Percentiles rank a stretch among this genome's conserved stretches.
Evolutionary conservation across 2,113 vertebrate species (phyloP).

Genomic region (Fulica atra): DNA sequence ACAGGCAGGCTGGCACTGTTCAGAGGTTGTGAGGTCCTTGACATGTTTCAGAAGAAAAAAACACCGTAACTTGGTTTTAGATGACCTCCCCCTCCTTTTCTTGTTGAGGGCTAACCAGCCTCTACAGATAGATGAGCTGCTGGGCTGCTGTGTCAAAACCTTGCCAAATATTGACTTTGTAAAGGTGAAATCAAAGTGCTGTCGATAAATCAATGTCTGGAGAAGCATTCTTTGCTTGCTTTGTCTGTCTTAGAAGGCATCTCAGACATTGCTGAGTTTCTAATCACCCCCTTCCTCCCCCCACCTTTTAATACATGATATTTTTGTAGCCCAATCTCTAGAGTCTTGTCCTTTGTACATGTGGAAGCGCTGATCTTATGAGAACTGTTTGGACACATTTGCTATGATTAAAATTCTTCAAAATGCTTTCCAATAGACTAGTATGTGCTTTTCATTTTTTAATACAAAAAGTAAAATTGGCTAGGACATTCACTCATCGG

Average conservation of each 20-base stretch:
- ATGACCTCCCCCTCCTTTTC: neutral
- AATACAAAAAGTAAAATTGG: neutral
- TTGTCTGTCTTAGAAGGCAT: slow-evolving; percentile 49
- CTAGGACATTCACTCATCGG: neutral
- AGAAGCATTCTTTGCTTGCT: slow-evolving; percentile 65
- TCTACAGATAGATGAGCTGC: slow-evolving; percentile 37
- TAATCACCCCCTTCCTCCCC: neutral
- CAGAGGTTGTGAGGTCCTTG: slow-evolving; percentile 31
- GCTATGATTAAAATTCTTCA: slow-evolving; percentile 74
- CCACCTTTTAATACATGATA: slow-evolving; percentile 50
- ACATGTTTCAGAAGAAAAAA: slow-evolving; percentile 44
- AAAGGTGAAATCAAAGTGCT: slow-evolving; percentile 67
- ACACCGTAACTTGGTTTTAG: slow-evolving; percentile 31
- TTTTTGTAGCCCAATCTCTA: slow-evolving; percentile 66
- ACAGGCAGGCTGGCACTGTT: slow-evolving; percentile 23
- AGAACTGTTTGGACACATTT: slow-evolving; percentile 70
- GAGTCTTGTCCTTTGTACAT: slow-evolving; percentile 66
- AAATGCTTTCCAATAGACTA: slow-evolving; percentile 65
- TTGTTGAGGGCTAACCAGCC: slow-evolving; percentile 24
- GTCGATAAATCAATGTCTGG: slow-evolving; percentile 67
- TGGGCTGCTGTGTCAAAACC: slow-evolving; percentile 13
- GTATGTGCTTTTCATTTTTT: neutral
- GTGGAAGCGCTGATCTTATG: slow-evolving; percentile 67
- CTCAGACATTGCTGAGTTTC: slow-evolving; percentile 44
- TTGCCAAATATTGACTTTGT: slow-evolving; percentile 70